Base-by-base conservation (phyloP, 1,140 invertebrate genomes). In the Scaptomyza hsui region DNA sequence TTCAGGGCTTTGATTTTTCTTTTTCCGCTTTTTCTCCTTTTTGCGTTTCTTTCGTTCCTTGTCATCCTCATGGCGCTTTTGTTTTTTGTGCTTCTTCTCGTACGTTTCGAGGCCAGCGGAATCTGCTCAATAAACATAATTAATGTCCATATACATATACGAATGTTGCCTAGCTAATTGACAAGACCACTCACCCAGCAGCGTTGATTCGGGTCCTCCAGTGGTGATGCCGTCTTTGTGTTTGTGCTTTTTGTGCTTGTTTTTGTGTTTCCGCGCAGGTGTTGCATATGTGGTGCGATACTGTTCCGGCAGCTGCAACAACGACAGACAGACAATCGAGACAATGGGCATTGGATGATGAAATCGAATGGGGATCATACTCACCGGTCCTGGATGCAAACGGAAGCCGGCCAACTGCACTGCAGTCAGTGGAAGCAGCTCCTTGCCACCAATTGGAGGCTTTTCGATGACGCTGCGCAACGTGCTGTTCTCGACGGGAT, bases 21-120 rank as follows among this genome's bases (percentile, higher is more conserved):
- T 98, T 94, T 98, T 98, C 62, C 97, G 94, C 83, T 98, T 98
- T 91, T 98, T 97, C 83, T 98, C 97, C 92, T 98, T 98, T 94
- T 98, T 98, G 78, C 97, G 94, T 82, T 98, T 98, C 92, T 97
- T 98, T 29, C 97, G 93, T 88, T 98, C 97, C 78, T 98, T 98
- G 75, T 98, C 97, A 63, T 98, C 97, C 77, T 98, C 97, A 77
- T 98, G 96, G 16, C 96, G 93, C 89, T 98, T 98, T 85, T 98
- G 97, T 89, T 98, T 98, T 93, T 98, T 99, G 90, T 98, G 97
- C 91, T 98, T 98, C 93, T 98, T 98, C 90, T 98, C 97, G 81
- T 98, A 96, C 24, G 95, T 95, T 89, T 97, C 96, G 29, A 94
- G 93, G 53, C 95, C 95, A 52, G 90, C 75, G 51, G 95, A 94